phyloP scores from a whole-genome alignment of 2,888 invertebrate species.

The Andrena flavipes region DNA sequence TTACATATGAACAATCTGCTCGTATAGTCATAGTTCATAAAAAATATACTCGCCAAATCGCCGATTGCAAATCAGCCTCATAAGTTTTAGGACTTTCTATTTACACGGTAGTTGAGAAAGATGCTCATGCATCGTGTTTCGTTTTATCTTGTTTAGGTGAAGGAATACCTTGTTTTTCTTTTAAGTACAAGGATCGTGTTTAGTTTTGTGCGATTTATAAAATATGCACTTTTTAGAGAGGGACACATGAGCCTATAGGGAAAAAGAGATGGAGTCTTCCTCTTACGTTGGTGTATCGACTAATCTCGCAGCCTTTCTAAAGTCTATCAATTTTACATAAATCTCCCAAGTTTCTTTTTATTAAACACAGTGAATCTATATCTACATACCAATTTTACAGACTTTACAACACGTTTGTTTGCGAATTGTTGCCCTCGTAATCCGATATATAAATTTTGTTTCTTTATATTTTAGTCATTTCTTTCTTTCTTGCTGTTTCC shows the following conservation, averaged over 20 bases:
- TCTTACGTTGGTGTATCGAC: background rate
- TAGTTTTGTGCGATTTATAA: slow-evolving; percentile 45
- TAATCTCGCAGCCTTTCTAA: slow-evolving; percentile 25
- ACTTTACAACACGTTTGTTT: slow-evolving; percentile 14
- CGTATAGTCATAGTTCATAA: slow-evolving; percentile 68
- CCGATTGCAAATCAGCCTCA: slow-evolving; percentile 41
- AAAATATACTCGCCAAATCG: slow-evolving; percentile 72
- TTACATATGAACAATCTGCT: slow-evolving; percentile 70
- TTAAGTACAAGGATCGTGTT: slow-evolving; percentile 76
- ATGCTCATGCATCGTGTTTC: slow-evolving; percentile 63
- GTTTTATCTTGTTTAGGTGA: slow-evolving; percentile 18
- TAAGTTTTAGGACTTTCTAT: slow-evolving; percentile 60
- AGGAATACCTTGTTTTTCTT: slow-evolving; percentile 67
- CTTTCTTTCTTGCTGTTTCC: slow-evolving; percentile 10
- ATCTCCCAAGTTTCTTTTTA: slow-evolving; percentile 32
- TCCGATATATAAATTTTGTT: slow-evolving; percentile 30
- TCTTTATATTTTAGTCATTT: slow-evolving; percentile 18
- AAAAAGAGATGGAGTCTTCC: slow-evolving; percentile 27
- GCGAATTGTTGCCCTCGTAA: background rate
- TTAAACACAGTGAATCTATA: slow-evolving; percentile 38
- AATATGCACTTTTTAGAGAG: slow-evolving; percentile 31
- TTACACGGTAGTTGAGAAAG: slow-evolving; percentile 65
- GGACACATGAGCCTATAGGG: slow-evolving; percentile 50
- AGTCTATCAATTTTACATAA: slow-evolving; percentile 21
- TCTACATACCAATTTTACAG: slow-evolving; percentile 43